Evolutionary conservation across 2,797 vertebrate species (phyloP).

Genomic region (Potorous gilbertii): DNA sequence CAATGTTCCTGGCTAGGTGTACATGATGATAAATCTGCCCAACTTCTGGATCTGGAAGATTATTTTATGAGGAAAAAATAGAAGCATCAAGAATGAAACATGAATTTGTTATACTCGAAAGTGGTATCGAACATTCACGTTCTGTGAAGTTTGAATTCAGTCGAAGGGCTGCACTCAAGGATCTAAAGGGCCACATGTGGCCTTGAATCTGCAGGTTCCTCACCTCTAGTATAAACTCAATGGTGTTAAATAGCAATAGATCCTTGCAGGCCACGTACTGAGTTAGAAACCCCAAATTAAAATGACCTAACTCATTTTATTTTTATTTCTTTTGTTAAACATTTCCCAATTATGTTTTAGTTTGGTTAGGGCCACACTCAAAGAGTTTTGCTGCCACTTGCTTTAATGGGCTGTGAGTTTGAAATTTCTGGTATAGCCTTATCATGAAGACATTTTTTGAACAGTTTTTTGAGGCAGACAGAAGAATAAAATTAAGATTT

Average conservation of each 20-base stretch:
- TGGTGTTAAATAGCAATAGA: neutral
- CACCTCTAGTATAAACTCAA: too few relatives aligned
- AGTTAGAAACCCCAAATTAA: neutral
- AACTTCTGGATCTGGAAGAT: neutral
- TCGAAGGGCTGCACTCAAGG: too few relatives aligned
- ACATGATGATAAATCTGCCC: neutral
- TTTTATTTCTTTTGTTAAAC: neutral
- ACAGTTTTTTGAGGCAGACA: neutral
- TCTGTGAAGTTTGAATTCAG: too few relatives aligned
- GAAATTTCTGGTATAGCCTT: neutral
- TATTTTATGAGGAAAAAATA: neutral
- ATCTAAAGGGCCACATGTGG: too few relatives aligned
- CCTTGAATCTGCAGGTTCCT: too few relatives aligned
- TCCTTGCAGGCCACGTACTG: neutral
- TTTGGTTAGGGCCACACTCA: neutral
- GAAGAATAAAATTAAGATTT: neutral
- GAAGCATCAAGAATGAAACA: neutral
- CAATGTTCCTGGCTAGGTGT: neutral
- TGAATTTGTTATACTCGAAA: neutral
- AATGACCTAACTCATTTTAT: neutral
- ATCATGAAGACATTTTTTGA: neutral
- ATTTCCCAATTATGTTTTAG: neutral
- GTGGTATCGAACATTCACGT: neutral
- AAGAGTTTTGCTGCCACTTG: neutral
- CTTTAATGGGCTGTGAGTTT: neutral